Evolutionary conservation across 2,113 vertebrate genomes (phyloP).

Genomic region (Thryonomys swinderianus): DNA sequence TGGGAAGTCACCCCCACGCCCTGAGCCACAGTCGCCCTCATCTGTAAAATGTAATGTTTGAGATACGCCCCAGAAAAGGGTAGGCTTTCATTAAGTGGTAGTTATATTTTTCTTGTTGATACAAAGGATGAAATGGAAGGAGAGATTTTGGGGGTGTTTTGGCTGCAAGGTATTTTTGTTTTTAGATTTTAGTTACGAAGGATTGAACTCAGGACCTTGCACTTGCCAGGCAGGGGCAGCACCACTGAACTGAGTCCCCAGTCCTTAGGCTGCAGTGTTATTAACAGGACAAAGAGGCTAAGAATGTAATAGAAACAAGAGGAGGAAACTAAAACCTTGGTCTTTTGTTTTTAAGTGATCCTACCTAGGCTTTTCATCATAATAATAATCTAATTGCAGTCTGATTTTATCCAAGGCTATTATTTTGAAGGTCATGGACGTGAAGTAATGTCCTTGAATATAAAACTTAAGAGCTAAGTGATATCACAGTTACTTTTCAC

Average conservation of each 20-base stretch:
- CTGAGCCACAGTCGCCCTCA: not conserved
- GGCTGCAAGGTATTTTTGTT: not conserved
- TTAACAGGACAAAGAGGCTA: not conserved
- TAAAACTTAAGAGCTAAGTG: not conserved
- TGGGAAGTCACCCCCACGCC: not conserved
- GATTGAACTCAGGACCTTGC: too few species aligned
- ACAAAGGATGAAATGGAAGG: not conserved
- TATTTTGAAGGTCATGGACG: not conserved
- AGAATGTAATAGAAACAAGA: not conserved
- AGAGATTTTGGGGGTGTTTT: not conserved
- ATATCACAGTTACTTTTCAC: slow-evolving; percentile 13
- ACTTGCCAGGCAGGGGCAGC: too few species aligned
- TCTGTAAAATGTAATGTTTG: not conserved
- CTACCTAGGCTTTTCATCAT: not conserved
- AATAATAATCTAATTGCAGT: not conserved
- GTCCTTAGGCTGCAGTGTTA: not conserved
- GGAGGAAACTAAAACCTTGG: not conserved
- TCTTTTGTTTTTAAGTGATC: slow-evolving; percentile 37
- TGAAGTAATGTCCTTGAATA: not conserved
- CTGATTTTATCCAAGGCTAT: not conserved
- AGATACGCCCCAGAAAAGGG: not conserved
- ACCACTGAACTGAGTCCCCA: too few species aligned
- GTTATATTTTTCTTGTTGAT: not conserved
- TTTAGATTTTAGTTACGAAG: too few species aligned
- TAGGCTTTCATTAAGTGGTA: not conserved